A percentile compares a stretch with the other conserved stretches of the same genome.
Conservation (phyloP, 2,888 invertebrate species). For the Ormyrus labotus region DNA sequence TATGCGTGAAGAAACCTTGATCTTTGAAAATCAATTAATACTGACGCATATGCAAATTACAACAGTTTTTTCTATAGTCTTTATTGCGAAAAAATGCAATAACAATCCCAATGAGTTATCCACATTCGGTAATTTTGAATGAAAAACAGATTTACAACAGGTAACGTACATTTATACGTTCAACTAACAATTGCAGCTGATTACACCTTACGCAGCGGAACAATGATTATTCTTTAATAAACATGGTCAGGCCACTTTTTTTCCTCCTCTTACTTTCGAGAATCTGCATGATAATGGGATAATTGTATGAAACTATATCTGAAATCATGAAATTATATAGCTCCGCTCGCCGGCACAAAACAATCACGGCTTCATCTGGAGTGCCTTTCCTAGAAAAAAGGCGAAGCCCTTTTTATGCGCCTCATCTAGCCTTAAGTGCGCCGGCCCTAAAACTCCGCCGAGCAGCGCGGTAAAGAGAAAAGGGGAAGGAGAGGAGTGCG, state of each 20-base stretch:
- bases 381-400: no score
- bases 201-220: not conserved
- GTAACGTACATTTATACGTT: not conserved
- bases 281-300: not conserved
- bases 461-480: not conserved
- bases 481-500: not conserved
- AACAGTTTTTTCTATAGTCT: no score
- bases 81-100: no score
- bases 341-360: not conserved
- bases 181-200: not conserved
- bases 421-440: no score
- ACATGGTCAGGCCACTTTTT: not conserved
- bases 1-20: no score
- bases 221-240: conserved; percentile 18
- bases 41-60: no score
- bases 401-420: no score
- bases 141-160: no score
- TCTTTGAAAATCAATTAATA: no score
- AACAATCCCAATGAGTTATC: no score
- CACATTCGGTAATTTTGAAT: no score
- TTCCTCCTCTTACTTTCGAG: not conserved
- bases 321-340: conserved; percentile 5
- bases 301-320: not conserved
- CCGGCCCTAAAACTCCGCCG: no score
- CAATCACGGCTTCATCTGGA: conserved; percentile 9